Evolutionary conservation across 1,140 invertebrate species (phyloP), one percentile per base, ranked within the genome.

Genomic region (Ruditapes philippinarum): DNA sequence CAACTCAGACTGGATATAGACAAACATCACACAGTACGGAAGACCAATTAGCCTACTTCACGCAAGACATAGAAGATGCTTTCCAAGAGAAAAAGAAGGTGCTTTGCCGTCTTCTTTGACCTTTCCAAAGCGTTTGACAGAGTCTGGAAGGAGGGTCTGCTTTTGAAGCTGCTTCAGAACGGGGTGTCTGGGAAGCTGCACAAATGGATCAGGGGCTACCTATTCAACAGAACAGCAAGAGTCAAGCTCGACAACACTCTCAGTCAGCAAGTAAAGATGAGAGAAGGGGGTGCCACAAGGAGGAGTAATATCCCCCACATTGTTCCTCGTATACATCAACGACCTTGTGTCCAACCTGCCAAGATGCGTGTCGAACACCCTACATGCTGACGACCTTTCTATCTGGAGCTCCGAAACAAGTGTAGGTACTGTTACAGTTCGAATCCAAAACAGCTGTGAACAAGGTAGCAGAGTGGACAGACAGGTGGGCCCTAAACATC

Each of bases 91-190:
- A 89, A 14, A 85, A 78, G 31, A 79, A 84, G 25, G 28, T 33
- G 2, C 70, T 83, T n/a, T 0, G 88, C 88, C 3, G 73, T 65
- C 5, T 89, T 76, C 14, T 42, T 84, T 74, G 88, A 84, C 28
- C 38, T 89, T 12, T 28, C 68, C 25, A 84, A 82, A 31, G 88
- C 80, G 17, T 89, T 89, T 42, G 80, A 89, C 80, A 60, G 73
- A 42, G 81, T 89, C 22, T 76, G 88, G 88, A 79, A 42, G 42
- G 68, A 83, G 3, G 70, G 51, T 40, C 81, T 89, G 0, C 68
- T 89, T n/a, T 38, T 82, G 17, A 89, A 89, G 36, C 49, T 89
- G n/a, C 60, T 70, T 3, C 28, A 49, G 25, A 68, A 7, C 14
- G 51, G 38, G 7, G 54, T 81, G 17, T 7, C 19, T 54, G 60